Conservation (phyloP, 2,113 vertebrate genomes). For the Atrichornis clamosus region DNA sequence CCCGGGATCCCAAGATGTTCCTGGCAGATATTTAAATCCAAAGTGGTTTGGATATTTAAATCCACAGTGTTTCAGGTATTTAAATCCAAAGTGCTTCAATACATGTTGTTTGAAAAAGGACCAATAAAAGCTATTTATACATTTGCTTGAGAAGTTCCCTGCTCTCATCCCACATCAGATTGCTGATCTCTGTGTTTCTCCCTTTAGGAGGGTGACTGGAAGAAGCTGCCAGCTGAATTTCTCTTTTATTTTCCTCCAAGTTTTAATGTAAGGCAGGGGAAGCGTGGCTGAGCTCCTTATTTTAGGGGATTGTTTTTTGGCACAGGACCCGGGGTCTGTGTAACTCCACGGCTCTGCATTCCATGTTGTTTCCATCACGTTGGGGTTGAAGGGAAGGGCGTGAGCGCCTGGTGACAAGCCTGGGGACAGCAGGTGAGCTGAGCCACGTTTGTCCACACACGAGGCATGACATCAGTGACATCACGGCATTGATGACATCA, state of each 20-base stretch:
- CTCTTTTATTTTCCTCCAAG: conserved; percentile 63
- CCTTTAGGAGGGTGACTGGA: conserved; percentile 6
- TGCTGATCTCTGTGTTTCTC: conserved; percentile 1
- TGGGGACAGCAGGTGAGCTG: neutral
- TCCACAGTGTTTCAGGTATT: neutral
- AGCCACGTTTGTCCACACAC: neutral
- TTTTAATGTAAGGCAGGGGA: conserved; percentile 60
- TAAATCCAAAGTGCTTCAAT: neutral
- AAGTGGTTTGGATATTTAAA: neutral
- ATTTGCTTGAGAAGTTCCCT: neutral
- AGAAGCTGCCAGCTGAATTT: neutral
- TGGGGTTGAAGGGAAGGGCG: neutral
- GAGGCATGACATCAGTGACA: rapidly evolving
- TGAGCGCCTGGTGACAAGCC: neutral
- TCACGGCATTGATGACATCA: neutral
- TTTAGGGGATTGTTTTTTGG: conserved; percentile 52
- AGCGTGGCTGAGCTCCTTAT: conserved; percentile 54
- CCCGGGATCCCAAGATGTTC: neutral
- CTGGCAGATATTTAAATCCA: neutral
- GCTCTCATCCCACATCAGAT: neutral
- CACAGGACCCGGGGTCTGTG: neutral
- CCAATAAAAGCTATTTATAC: conserved; percentile 2
- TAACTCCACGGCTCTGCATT: neutral
- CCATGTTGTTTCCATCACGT: neutral
- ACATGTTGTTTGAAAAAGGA: neutral